A percentile compares a stretch with the other conserved stretches of the same genome.
These are phyloP conservation scores for Sphaeramia orbicularis DNA, from an alignment of 2,797 vertebrate genomes.

Conservation along the genomic window DNA sequence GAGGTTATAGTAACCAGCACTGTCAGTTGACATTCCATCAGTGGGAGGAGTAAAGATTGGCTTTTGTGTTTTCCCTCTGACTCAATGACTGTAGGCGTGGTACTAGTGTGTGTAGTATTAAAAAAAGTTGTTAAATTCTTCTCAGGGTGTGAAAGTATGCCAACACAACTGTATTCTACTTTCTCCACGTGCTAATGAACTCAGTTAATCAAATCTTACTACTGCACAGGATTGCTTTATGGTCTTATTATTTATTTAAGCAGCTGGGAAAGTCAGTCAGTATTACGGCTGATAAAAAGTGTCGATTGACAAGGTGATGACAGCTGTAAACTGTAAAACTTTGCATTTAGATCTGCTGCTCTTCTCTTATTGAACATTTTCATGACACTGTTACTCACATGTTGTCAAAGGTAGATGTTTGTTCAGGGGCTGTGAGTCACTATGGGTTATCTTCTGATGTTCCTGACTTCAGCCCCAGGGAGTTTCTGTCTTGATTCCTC, in stretches of 20 bases:
- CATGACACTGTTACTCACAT: neutral
- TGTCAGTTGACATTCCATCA: constrained; percentile 49
- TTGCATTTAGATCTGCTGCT: neutral
- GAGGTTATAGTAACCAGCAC: neutral
- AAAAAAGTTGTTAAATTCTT: constrained; percentile 12
- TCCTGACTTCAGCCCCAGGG: neutral
- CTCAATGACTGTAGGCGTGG: constrained; percentile 23
- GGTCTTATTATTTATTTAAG: neutral
- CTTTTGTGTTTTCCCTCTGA: neutral
- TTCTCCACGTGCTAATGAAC: too few relatives aligned
- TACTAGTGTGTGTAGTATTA: neutral
- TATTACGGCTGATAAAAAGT: neutral
- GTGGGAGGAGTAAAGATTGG: neutral
- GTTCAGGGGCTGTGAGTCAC: neutral
- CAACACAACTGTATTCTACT: neutral
- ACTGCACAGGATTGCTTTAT: neutral
- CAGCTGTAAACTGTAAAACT: neutral
- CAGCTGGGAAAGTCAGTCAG: neutral
- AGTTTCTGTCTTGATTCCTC: neutral
- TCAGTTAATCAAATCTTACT: neutral
- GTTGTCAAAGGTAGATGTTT: neutral
- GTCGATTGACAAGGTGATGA: neutral
- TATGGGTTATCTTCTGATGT: neutral
- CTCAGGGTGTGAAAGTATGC: constrained; percentile 8
- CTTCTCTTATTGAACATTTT: neutral